Conservation (phyloP, 2,113 vertebrate genomes). For the Lepisosteus oculatus region DNA sequence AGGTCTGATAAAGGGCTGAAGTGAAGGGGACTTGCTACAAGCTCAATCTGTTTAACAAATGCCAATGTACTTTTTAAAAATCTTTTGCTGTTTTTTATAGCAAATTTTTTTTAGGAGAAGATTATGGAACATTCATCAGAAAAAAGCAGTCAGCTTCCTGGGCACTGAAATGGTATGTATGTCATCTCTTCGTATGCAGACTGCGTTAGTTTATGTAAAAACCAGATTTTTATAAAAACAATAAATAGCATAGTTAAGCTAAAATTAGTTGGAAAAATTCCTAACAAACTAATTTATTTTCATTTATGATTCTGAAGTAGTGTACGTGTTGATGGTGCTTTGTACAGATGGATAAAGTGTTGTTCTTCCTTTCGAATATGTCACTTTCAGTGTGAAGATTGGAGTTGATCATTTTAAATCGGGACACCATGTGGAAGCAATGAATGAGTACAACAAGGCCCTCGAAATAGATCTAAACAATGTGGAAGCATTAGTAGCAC, state of each 20-base stretch:
- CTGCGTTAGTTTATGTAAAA: not conserved
- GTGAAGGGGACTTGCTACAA: too few relatives aligned
- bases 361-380: not conserved
- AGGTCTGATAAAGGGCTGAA: too few relatives aligned
- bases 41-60: not conserved
- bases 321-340: not conserved
- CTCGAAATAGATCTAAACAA: constrained; percentile 91
- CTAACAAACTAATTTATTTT: too few relatives aligned
- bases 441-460: constrained; percentile 98
- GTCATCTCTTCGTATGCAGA: not conserved
- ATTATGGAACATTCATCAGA: constrained; percentile 84
- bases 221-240: not conserved
- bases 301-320: not conserved
- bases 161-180: constrained; percentile 88
- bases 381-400: constrained; percentile 78
- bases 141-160: constrained; percentile 92
- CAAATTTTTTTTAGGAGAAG: constrained; percentile 84
- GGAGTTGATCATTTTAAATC: constrained; percentile 94
- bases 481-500: constrained; percentile 93
- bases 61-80: not conserved
- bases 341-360: not conserved
- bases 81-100: constrained; percentile 51
- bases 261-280: too few relatives aligned
- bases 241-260: not conserved
- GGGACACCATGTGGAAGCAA: constrained; percentile 88